Conservation (phyloP, 2,888 invertebrate species). For the Eurytoma californica region DNA sequence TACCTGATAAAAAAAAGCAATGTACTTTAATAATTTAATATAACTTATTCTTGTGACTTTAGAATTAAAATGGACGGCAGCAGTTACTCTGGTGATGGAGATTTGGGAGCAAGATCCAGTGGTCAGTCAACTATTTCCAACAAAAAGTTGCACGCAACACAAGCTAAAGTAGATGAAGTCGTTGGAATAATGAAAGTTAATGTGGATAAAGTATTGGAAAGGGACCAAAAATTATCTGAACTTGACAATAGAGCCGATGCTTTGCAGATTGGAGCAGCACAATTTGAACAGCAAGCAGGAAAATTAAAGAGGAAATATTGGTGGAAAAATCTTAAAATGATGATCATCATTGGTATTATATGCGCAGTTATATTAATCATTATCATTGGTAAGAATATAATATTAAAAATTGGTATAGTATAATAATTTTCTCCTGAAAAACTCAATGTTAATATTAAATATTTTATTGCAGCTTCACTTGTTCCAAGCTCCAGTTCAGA, state of each 20-base stretch:
- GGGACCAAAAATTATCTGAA: constrained; percentile 96
- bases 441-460: constrained; percentile 16
- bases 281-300: constrained; percentile 97
- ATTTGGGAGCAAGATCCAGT: constrained; percentile 87
- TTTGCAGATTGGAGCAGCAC: constrained; percentile 94
- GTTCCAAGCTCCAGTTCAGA: constrained; percentile 59
- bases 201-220: constrained; percentile 96
- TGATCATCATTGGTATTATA: constrained; percentile 93
- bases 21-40: not conserved
- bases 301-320: constrained; percentile 98
- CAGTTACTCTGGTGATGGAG: constrained; percentile 80
- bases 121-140: constrained; percentile 87
- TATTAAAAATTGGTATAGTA: not conserved
- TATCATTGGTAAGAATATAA: constrained; percentile 83
- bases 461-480: constrained; percentile 60
- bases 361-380: constrained; percentile 88
- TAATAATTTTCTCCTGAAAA: not conserved
- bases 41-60: constrained; percentile 7
- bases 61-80: constrained; percentile 73
- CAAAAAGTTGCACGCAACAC: constrained; percentile 87
- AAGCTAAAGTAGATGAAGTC: constrained; percentile 91
- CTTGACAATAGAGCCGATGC: constrained; percentile 97
- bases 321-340: constrained; percentile 98
- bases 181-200: constrained; percentile 97
- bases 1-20: not conserved